Conservation (phyloP, 2,113 vertebrate genomes). For the Loxodonta africana region DNA sequence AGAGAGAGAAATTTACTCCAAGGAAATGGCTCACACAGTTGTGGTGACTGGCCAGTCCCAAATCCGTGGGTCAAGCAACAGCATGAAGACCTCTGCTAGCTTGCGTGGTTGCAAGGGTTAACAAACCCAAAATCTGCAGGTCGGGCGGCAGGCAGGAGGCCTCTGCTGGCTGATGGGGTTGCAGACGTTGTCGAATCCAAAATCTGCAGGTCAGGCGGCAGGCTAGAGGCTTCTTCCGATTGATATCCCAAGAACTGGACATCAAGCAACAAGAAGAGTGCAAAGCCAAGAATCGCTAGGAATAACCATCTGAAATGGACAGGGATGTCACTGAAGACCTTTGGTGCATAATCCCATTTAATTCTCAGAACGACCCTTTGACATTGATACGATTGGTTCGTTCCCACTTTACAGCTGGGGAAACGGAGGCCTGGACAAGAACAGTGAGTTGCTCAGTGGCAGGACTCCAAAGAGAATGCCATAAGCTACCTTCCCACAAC, state of each 20-base stretch:
- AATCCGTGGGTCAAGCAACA: neutral
- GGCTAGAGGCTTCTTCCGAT: too few relatives aligned
- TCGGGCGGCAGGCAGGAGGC: neutral
- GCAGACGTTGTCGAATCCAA: too few relatives aligned
- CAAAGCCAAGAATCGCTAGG: neutral
- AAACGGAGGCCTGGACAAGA: accelerated
- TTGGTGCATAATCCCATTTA: accelerated
- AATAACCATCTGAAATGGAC: neutral
- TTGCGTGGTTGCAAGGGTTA: neutral
- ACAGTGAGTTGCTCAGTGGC: neutral
- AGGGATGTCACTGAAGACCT: neutral
- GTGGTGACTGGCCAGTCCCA: neutral
- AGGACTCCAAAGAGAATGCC: neutral
- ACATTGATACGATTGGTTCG: neutral
- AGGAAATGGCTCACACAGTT: neutral
- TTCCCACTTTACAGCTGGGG: neutral
- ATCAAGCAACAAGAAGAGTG: neutral
- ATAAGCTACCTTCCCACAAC: accelerated
- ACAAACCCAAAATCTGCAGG: neutral
- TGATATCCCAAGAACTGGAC: too few relatives aligned
- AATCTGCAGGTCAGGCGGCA: too few relatives aligned
- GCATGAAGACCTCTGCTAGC: neutral
- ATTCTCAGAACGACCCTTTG: neutral
- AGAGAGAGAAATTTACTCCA: neutral
- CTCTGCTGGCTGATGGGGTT: neutral